Evolutionary conservation across 2,797 vertebrate genomes (phyloP).

Genomic region (Aulostomus chinensis): DNA sequence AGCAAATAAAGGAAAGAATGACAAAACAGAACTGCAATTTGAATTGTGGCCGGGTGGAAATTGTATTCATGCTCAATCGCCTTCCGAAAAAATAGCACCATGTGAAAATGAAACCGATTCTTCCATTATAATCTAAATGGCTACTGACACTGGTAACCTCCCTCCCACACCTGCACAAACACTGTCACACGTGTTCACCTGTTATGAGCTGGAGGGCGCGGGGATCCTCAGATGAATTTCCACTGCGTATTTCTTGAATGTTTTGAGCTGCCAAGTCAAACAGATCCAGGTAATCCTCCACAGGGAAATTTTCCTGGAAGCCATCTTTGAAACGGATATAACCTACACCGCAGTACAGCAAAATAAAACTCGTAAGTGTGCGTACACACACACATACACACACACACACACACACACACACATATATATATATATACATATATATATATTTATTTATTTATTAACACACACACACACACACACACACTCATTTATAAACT

Average conservation of each 20-base stretch:
- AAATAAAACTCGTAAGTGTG: no score
- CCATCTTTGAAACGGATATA: constrained; percentile 88
- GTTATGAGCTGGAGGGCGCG: constrained; percentile 79
- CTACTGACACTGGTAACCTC: constrained; percentile 15
- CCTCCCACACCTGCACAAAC: constrained; percentile 8
- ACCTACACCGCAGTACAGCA: constrained; percentile 76
- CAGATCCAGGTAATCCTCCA: constrained; percentile 94
- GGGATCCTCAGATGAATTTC: constrained; percentile 64
- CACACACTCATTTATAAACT: no score
- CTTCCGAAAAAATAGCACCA: not conserved
- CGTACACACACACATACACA: no score
- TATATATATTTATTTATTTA: no score
- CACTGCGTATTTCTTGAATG: constrained; percentile 84
- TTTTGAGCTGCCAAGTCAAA: constrained; percentile 91
- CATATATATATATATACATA: no score
- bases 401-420: no score
- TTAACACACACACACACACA: no score
- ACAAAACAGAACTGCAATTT: constrained; percentile 9
- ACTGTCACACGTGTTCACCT: constrained; percentile 76
- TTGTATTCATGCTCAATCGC: constrained; percentile 6
- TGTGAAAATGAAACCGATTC: constrained; percentile 15
- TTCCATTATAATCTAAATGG: constrained; percentile 19
- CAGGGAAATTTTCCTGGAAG: constrained; percentile 84
- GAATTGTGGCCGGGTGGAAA: constrained; percentile 16
- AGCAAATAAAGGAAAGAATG: not conserved